Evolutionary conservation across 2,797 vertebrate genomes (phyloP), one percentile per base, ranked within the genome.

Genomic region (Tenualosa thibaudeaui): DNA sequence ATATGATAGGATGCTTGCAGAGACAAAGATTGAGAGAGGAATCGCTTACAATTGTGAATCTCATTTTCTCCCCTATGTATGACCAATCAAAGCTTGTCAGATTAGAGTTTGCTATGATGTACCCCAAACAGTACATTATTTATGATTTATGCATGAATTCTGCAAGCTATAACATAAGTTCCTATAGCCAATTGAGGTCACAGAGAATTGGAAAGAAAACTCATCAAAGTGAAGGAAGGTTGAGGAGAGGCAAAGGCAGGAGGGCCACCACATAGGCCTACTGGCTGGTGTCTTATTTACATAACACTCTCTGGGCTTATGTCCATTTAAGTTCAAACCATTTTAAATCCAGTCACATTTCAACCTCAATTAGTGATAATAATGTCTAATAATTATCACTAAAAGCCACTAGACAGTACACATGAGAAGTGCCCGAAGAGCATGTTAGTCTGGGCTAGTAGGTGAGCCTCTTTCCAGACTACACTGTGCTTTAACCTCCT

Each of bases 101-200:
- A 78, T 78, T 46, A 78, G 17, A 78, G 71, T 46, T 78, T 43
- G 7, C 31, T 5, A 37, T 71, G 65, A 71, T 71, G 65, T 71
- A 13, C 17, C 68, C 68, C 17, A 78, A 78, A 78, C 40, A 7
- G 40, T 46, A 6, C 40, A 40, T 75, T 40, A 19, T 37, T 78
- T 78, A 46, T 78, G 71, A 78, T 78, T 78, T 78, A 78, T 78
- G 71, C 71, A 78, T 78, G 71, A 43, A 46, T 78, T 46, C 71
- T 78, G 71, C 26, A 78, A 19, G 71, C 71, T 78, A 78, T 46
- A 78, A 43, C 58, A 62, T n/a, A n/a, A 58, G 22, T 58, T 31
- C 68, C 13, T 75, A 43, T 10, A 78, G 37, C 17, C 71, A 78
- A 78, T 78, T 78, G 12, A 43, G 71, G 71, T 46, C 71, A 78